Conservation (phyloP, 2,888 invertebrate species). For the Elysia crispata region DNA sequence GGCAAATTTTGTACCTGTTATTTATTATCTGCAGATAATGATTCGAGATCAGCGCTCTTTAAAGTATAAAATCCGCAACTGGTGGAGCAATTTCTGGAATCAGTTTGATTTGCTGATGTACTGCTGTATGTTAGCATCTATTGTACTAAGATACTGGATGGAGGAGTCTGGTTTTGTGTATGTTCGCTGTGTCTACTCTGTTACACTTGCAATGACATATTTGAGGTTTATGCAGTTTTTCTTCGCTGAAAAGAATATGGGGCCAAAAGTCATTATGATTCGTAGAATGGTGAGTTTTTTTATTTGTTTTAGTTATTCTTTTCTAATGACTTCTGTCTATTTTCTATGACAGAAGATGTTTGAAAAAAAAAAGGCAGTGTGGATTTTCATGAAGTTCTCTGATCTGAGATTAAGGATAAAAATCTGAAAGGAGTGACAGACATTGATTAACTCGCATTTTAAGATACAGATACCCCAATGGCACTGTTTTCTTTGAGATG, state of each 20-base stretch:
- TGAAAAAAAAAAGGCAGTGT: background rate
- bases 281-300: conserved; percentile 76
- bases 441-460: no score
- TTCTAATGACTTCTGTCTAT: no score
- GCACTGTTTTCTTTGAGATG: no score
- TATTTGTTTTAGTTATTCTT: no score
- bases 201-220: conserved; percentile 73
- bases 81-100: conserved; percentile 74
- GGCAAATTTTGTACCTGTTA: no score
- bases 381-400: background rate
- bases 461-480: no score
- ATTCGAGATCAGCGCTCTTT: conserved; percentile 62
- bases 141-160: conserved; percentile 68
- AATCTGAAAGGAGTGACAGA: no score
- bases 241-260: conserved; percentile 74
- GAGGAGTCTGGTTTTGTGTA: conserved; percentile 60
- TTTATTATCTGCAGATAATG: conserved; percentile 67
- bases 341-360: background rate
- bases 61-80: conserved; percentile 55
- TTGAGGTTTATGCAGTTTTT: conserved; percentile 75
- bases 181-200: conserved; percentile 72
- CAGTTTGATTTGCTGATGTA: conserved; percentile 72
- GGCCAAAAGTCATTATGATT: conserved; percentile 78
- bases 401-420: no score
- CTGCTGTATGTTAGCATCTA: conserved; percentile 66